Percentiles rank a stretch among this genome's conserved stretches.
Evolutionary conservation across 2,797 vertebrate genomes (phyloP).

Genomic region (Cyprinodon diabolis): DNA sequence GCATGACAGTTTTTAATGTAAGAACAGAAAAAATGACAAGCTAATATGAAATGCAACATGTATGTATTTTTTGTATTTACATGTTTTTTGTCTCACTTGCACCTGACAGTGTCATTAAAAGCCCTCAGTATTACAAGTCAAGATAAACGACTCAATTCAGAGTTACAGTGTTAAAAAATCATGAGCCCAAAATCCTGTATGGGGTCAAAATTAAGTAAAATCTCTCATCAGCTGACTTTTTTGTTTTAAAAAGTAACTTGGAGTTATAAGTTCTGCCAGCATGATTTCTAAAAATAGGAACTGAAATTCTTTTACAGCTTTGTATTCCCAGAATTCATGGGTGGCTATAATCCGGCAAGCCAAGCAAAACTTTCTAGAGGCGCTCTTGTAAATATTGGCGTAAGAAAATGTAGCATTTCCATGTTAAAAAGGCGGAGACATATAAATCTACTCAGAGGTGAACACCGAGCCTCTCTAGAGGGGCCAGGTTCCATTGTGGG

Average conservation of each 20-base stretch:
- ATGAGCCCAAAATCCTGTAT: background rate
- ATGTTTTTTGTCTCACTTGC: background rate
- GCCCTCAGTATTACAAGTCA: background rate
- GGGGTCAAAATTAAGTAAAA: background rate
- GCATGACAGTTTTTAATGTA: background rate
- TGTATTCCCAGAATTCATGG: no score
- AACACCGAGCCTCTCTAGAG: constrained; percentile 28
- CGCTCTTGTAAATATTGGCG: background rate
- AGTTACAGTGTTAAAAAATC: background rate
- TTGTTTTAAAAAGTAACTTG: background rate
- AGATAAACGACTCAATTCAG: background rate
- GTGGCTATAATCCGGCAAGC: background rate
- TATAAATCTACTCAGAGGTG: constrained; percentile 32
- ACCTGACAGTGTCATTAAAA: background rate
- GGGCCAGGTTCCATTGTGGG: constrained; percentile 75
- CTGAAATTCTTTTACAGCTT: background rate
- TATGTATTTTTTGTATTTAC: no score
- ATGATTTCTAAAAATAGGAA: background rate
- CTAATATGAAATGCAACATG: background rate
- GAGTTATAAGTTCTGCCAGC: background rate
- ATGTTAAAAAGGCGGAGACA: constrained; percentile 32
- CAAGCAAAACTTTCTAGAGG: background rate
- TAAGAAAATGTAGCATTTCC: background rate
- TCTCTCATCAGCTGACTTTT: background rate
- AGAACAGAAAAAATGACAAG: background rate